Base-by-base conservation (phyloP, 2,113 vertebrate genomes). In the Mustela nigripes region DNA sequence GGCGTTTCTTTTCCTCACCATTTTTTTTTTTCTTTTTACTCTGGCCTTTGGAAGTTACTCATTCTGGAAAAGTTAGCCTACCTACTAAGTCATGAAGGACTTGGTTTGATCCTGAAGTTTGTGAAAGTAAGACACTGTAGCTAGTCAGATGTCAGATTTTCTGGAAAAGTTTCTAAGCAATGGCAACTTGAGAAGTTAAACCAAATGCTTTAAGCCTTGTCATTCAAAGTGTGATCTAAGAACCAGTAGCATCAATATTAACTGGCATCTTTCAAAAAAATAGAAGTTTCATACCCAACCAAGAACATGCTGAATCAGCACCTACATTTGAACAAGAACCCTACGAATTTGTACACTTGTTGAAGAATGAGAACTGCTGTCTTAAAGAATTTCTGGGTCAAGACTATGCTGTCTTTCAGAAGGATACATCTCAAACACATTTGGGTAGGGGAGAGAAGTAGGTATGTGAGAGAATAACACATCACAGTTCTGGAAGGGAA, bases 351-450 rank as follows among this genome's bases (percentile, higher is more conserved):
- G 1, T 36, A 36, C 2, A 8, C 65, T 67, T 4, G 21, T 45
- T 60, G 65, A 82, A 48, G 18, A 31, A 28, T 89, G n/a, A 85
- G 69, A 90, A 92, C 26, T 83, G 33, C 22, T 22, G 2, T 91
- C 48, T 89, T 73, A 94, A 89, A 94, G 48, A 85, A 50, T 74
- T 73, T 95, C 67, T 85, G 21, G 62, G 31, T 74, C 15, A 73
- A 87, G 56, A 14, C 33, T n/a, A 88, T 2, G 36, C 11, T 82
- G 7, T 56, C n/a, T 48, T 87, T 85, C 26, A 91, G 16, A 73
- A 89, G 14, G 28, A 31, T 18, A 85, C 5, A 91, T 6, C 42
- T 87, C 19, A 85, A 73, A 58, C 7, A 36, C 9, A 88, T 82
- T 28, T 36, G 56, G 15, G 4, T 6, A 45, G 7, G 26, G 48